A percentile compares a stretch with the other conserved stretches of the same genome.
These are phyloP conservation scores for Orthosia cruda DNA, from an alignment of 2,888 invertebrate genomes.

Conservation along the genomic window DNA sequence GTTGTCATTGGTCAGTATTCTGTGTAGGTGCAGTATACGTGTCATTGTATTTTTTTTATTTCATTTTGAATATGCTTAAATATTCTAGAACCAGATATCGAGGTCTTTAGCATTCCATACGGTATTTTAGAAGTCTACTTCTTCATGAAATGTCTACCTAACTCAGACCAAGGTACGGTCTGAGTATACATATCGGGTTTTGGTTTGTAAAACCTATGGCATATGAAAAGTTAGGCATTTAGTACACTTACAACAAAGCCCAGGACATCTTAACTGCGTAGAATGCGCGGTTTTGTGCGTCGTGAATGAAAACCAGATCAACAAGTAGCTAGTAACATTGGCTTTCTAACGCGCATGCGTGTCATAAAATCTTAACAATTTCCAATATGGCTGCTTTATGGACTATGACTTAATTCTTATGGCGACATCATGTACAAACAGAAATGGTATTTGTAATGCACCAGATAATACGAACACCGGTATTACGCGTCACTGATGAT, in stretches of 20 bases:
- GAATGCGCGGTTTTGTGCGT: slow-evolving; percentile 84
- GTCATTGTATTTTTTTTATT: background rate
- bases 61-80: background rate
- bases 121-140: background rate
- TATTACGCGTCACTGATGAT: background rate
- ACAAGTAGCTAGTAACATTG: slow-evolving; percentile 85
- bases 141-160: too few relatives aligned
- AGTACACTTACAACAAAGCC: slow-evolving; percentile 60
- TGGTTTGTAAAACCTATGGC: background rate
- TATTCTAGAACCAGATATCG: background rate
- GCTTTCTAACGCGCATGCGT: slow-evolving; percentile 80
- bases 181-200: background rate
- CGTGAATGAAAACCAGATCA: slow-evolving; percentile 88
- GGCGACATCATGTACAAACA: slow-evolving; percentile 51
- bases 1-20: background rate
- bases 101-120: background rate
- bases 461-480: background rate
- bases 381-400: slow-evolving; percentile 80
- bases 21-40: background rate
- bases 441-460: background rate
- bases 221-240: slow-evolving; percentile 25
- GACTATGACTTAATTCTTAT: slow-evolving; percentile 57
- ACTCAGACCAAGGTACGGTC: background rate
- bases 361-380: slow-evolving; percentile 63
- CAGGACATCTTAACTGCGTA: slow-evolving; percentile 78